Base-by-base conservation (phyloP, 2,888 invertebrate species). In the Temnothorax unifasciatus region DNA sequence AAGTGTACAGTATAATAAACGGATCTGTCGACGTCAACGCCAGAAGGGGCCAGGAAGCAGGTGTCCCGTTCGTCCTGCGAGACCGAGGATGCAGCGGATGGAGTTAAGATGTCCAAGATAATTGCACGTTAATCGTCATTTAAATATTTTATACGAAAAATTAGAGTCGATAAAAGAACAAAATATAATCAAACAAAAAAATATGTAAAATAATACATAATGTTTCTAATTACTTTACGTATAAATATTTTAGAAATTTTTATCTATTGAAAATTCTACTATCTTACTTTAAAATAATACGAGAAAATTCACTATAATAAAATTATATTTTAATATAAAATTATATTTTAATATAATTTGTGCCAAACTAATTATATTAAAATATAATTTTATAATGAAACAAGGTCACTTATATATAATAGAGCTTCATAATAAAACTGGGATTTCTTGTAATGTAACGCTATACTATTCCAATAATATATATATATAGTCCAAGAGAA, bases 41-140 rank as follows among this genome's bases (percentile, higher is more conserved):
- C 92, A 93, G 93, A 92, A 91, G 92, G 92, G 92, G 76, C 87
- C 87, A 73, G 87, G 92, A 90, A 92, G 91, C 92, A 93, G 93
- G 93, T 92, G 93, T 92, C 86, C 85, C 74, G 90, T 89, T 71
- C 59, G 79, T 81, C 59, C 90, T 86, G 84, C 90, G 85, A 88
- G 83, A 68, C 82, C 85, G 69, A 82, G 57, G 88, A 83, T 85
- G 83, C n/a, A 86, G 73, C 85, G 61, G 64, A 41, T 86, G 77
- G 11, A 77, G 69, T 81, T 86, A 89, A 89, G 90, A 88, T 73
- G 84, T 85, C 41, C 71, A 59, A 73, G 68, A 79, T 86, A 85
- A 89, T 88, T 86, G 74, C 66, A 69, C 82, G 85, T 83, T 86
- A 85, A 89, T 88, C 82, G 76, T n/a, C 0, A 68, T 38, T 15